A percentile compares a stretch with the other conserved stretches of the same genome.
phyloP scores from a whole-genome alignment of 1,140 invertebrate species.

The Potamilus streckersoni region DNA sequence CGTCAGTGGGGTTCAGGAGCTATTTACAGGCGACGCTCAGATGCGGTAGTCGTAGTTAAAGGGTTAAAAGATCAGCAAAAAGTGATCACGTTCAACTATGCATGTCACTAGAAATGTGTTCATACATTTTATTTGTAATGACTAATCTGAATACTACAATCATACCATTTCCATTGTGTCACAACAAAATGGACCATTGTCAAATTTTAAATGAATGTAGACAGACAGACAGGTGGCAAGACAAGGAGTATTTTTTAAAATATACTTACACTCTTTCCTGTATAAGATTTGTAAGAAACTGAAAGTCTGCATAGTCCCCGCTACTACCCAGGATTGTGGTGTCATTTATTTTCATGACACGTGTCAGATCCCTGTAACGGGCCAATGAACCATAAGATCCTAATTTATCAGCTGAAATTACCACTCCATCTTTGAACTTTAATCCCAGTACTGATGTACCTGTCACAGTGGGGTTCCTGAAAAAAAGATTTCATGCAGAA shows the following conservation, averaged over 20 bases:
- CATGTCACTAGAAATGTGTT: background rate
- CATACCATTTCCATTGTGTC: background rate
- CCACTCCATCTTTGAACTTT: conserved; percentile 87
- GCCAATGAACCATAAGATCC: conserved; percentile 94
- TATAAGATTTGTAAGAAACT: conserved; percentile 87
- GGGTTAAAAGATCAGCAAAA: no score
- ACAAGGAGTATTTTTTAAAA: background rate
- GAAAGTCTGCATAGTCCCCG: conserved; percentile 96
- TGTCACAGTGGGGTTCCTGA: conserved; percentile 85
- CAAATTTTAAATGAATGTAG: background rate
- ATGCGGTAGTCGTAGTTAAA: no score
- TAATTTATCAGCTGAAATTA: conserved; percentile 91
- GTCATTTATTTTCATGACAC: conserved; percentile 88
- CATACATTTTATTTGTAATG: background rate
- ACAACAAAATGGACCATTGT: background rate
- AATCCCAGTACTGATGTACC: conserved; percentile 91
- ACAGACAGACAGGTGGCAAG: background rate
- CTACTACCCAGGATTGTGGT: conserved; percentile 88
- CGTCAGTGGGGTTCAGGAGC: no score
- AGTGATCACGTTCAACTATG: background rate
- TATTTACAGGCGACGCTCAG: no score
- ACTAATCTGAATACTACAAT: background rate
- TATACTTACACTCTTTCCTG: conserved; percentile 89
- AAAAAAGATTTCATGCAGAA: conserved; percentile 32
- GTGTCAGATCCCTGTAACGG: conserved; percentile 83